Evolutionary conservation across 2,797 vertebrate species (phyloP).

Genomic region (Varecia variegata): DNA sequence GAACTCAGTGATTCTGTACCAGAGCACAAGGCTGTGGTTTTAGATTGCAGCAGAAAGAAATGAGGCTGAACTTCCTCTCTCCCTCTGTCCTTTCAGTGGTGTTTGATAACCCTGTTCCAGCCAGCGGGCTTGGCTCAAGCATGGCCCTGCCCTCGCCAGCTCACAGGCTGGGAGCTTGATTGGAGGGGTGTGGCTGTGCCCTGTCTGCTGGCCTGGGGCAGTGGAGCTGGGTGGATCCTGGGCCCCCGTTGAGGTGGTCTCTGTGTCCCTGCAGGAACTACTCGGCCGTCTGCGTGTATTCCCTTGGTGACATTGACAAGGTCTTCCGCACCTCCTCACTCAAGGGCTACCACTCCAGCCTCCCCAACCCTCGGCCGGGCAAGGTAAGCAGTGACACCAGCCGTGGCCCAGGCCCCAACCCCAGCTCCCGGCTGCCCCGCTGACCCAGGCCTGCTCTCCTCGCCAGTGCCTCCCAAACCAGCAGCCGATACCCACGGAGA

Average conservation of each 20-base stretch:
- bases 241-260: rapidly evolving
- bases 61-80: neutral
- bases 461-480: constrained; percentile 78
- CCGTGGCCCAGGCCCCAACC: rapidly evolving
- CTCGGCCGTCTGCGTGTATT: constrained; percentile 84
- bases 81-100: neutral
- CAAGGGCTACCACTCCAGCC: constrained; percentile 76
- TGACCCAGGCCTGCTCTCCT: neutral
- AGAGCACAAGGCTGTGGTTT: neutral
- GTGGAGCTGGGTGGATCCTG: rapidly evolving
- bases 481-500: constrained; percentile 81
- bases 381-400: constrained; percentile 72
- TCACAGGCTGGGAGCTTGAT: neutral
- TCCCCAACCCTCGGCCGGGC: constrained; percentile 82
- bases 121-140: neutral
- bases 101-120: neutral
- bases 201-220: neutral
- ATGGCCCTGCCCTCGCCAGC: neutral
- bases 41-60: neutral
- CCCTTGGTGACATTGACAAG: constrained; percentile 79
- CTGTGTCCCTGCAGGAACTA: constrained; percentile 78
- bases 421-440: neutral
- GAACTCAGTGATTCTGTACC: neutral
- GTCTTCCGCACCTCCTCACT: constrained; percentile 82
- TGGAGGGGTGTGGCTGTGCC: neutral